Base-by-base conservation (phyloP, 2,888 invertebrate species). In the Agrochola litura region DNA sequence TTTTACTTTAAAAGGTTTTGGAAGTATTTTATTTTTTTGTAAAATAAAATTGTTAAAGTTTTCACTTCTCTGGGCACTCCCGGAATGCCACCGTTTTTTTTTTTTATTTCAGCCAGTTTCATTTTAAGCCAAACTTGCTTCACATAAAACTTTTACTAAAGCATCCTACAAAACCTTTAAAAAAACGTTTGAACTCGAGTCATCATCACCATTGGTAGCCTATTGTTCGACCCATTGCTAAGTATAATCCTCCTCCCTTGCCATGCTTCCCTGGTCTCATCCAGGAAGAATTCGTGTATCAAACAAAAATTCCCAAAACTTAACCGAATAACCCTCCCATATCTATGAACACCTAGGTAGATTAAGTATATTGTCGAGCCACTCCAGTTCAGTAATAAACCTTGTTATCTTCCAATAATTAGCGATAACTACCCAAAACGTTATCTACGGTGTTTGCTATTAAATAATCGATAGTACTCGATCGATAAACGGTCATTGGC, bases 381-480 rank as follows among this genome's bases (percentile, higher is more conserved):
- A 95, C 94, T 95, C 90, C 89, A 93, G 88, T 88, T 90, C 91
- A 90, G 94, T 94, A 93, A 95, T 94, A 95, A 94, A 94, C 90
- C 91, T 86, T 90, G 94, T 94, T 96, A 96, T 96, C 96, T 93
- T 86, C 91, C 92, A 95, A 95, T 96, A 96, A 96, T 96, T 96
- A 96, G 92, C 93, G 96, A 95, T 96, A 95, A 95, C 93, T 94
- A 90, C 93, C 95, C 92, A 93, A 96, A 94, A 91, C 92, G 92
- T 95, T 96, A 96, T 96, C 96, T 91, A 81, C 91, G 90, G 90
- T 96, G 93, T 96, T 96, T 95, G 95, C 95, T 95, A 95, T 96
- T 96, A 95, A 96, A 96, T 96, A 96, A 96, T 96, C 96, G 95
- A 96, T 96, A 95, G 88, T 83, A 90, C 90, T 90, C 89, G 90